These are phyloP conservation scores for Enhydra lutris DNA, from an alignment of 2,113 vertebrate species.

Conservation along the genomic window DNA sequence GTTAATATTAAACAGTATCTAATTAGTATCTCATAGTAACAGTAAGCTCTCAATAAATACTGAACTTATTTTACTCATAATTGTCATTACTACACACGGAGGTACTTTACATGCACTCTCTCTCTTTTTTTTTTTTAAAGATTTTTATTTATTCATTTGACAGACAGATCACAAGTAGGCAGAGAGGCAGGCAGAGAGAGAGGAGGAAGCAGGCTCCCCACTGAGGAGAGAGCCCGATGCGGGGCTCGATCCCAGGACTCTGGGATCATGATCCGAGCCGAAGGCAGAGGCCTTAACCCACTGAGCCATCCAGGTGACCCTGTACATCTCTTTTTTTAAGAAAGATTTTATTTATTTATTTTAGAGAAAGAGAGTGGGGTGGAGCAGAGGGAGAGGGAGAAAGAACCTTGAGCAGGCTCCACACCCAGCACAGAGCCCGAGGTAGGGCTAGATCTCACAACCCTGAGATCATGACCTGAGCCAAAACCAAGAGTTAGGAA, in stretches of 20 bases:
- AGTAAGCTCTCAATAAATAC: neutral
- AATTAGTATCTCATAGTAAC: too few relatives aligned
- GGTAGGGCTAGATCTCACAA: neutral
- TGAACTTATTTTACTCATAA: neutral
- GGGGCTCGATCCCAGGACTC: too few relatives aligned
- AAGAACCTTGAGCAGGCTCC: neutral
- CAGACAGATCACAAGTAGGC: too few relatives aligned
- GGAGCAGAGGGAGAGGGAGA: neutral
- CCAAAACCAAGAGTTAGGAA: neutral
- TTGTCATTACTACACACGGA: neutral
- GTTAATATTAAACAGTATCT: neutral
- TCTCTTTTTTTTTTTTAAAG: too few relatives aligned
- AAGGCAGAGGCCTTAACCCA: too few relatives aligned
- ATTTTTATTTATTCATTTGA: too few relatives aligned
- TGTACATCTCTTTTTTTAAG: neutral
- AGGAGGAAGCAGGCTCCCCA: too few relatives aligned
- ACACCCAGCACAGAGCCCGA: neutral
- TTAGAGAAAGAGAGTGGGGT: neutral
- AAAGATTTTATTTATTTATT: neutral
- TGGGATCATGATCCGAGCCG: too few relatives aligned
- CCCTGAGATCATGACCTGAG: neutral
- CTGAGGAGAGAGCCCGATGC: too few relatives aligned
- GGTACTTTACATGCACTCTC: neutral
- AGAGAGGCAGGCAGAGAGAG: too few relatives aligned
- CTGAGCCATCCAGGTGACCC: too few relatives aligned